Evolutionary conservation across 2,888 invertebrate species (phyloP), one percentile per base, ranked within the genome.

Genomic region (Drosophila imparisetae): DNA sequence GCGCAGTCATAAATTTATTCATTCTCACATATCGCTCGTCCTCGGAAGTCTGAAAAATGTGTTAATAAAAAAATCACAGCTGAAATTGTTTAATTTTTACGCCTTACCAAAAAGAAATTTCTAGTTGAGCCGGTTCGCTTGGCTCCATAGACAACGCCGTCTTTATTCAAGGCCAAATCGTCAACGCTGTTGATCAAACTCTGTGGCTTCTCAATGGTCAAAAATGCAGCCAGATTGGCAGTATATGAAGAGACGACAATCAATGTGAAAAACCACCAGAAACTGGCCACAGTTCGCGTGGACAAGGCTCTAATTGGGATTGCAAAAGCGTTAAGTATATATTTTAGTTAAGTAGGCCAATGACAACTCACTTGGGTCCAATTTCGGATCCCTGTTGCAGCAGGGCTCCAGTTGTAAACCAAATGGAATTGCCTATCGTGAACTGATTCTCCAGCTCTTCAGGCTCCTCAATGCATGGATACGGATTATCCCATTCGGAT

Each of bases 221-320:
- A 93, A 90, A 97, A 98, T 18, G 98, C 98, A 60, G 98, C 98
- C 74, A 98, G 94, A 93, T 98, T 98, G 15, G 98, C 98, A 0
- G 98, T 98, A 91, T 98, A 98, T 0, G 97, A 97, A 0, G 96
- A 95, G 2, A 96, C 93, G 82, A 93, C 92, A 87, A 98, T 97
- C 48, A 98, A 93, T 0, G 96, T 96, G 91, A 98, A 98, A 91
- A 98, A 97, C 96, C 96, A 97, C 97, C 96, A 96, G 88, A 96
- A 95, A 69, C 96, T 96, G 0, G 97, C 98, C 8, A 97, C 95
- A 93, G 97, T 96, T 74, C 98, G 94, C 0, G 98, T 98, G 0
- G 97, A 98, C 8, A 96, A 95, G 10, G 98, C 97, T 89, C 98
- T 97, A 21, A 24, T 27, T 0, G 8, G 1, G 11, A 18, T 53